Evolutionary conservation across 2,797 vertebrate genomes (phyloP).

Genomic region (Danionella dracula): DNA sequence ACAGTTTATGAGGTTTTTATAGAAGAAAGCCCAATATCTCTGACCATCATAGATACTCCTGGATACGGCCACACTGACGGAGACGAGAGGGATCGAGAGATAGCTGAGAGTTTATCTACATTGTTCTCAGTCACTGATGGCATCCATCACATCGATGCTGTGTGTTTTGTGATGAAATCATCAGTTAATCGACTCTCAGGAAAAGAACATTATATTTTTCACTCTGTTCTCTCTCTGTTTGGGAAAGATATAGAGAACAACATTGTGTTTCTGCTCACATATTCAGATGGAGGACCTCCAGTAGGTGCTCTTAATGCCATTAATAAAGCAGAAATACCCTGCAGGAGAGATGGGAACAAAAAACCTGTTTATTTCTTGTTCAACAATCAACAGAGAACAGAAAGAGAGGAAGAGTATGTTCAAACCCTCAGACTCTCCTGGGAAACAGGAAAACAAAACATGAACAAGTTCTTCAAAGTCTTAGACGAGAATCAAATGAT

Average conservation of each 20-base stretch:
- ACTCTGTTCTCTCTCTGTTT: neutral
- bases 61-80: neutral
- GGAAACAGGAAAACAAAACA: neutral
- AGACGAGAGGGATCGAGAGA: neutral
- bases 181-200: neutral
- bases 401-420: neutral
- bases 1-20: slow-evolving; percentile 37
- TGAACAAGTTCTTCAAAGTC: neutral
- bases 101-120: slow-evolving; percentile 10
- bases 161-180: slow-evolving; percentile 36
- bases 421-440: neutral
- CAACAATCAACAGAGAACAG: slow-evolving; percentile 12
- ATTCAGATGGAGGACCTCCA: slow-evolving; percentile 1
- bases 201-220: neutral
- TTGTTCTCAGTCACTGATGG: slow-evolving; percentile 18
- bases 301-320: slow-evolving; percentile 8
- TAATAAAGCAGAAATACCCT: neutral
- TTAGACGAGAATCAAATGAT: neutral
- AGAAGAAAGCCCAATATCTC: slow-evolving; percentile 22
- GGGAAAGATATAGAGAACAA: neutral
- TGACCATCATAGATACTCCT: slow-evolving; percentile 39
- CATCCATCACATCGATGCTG: slow-evolving; percentile 6
- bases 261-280: neutral
- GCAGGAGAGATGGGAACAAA: neutral
- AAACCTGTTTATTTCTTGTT: slow-evolving; percentile 28